Percentiles rank a stretch among this genome's conserved stretches.
These are phyloP conservation scores for Aporophyla lueneburgensis DNA, from an alignment of 2,888 invertebrate genomes.

Conservation along the genomic window DNA sequence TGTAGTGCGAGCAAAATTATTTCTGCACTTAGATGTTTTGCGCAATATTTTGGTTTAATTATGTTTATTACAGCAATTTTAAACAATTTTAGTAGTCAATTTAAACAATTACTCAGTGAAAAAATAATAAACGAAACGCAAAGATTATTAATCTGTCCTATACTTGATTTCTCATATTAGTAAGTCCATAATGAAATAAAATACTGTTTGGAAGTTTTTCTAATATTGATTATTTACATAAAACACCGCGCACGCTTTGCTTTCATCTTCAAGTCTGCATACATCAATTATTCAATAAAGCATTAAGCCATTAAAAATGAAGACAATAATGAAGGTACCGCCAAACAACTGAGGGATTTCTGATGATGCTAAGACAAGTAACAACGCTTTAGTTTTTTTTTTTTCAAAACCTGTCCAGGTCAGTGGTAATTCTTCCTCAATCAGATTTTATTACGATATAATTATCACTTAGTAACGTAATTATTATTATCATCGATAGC, in stretches of 20 bases:
- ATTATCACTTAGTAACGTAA: neutral
- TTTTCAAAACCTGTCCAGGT: neutral
- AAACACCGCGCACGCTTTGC: neutral
- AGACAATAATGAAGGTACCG: neutral
- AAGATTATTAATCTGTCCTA: too few species aligned
- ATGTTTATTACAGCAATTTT: too few species aligned
- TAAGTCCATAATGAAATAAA: slow-evolving; percentile 9
- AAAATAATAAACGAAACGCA: too few species aligned
- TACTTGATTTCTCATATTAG: neutral
- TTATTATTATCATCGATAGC: neutral
- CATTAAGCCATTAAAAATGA: neutral
- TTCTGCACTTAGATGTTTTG: neutral
- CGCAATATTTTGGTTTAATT: neutral
- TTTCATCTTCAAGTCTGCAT: neutral
- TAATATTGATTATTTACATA: slow-evolving; percentile 6
- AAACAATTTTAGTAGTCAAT: too few species aligned
- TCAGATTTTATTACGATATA: neutral
- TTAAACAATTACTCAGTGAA: too few species aligned
- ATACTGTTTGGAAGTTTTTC: neutral
- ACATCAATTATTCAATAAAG: neutral
- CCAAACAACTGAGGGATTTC: neutral
- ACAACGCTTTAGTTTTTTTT: neutral
- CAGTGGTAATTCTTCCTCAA: neutral
- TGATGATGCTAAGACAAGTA: neutral
- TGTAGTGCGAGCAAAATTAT: neutral